These are phyloP conservation scores for Serranus cabrilla DNA, from an alignment of 2,797 vertebrate genomes.

Conservation along the genomic window DNA sequence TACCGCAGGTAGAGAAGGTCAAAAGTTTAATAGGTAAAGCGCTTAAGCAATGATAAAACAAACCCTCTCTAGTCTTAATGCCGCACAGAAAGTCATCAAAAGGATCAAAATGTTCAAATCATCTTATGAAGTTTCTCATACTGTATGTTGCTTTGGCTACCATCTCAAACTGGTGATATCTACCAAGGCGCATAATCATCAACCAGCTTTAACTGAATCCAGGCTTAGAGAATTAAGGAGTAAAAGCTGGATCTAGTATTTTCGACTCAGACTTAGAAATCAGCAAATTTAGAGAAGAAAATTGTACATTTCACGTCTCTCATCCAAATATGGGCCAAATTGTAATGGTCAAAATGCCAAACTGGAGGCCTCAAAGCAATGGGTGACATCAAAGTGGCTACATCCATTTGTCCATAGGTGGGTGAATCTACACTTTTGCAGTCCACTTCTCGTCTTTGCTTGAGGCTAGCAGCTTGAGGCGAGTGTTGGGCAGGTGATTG, in stretches of 20 bases:
- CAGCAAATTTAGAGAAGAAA: neutral
- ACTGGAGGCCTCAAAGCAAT: no score
- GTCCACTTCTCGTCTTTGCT: no score
- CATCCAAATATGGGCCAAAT: no score
- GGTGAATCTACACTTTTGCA: no score
- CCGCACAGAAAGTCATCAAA: conserved; percentile 44
- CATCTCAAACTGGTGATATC: neutral
- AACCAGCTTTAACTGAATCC: neutral
- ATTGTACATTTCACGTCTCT: no score
- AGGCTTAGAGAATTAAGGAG: conserved; percentile 21
- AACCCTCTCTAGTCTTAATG: conserved; percentile 55
- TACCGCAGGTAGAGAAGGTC: conserved; percentile 46
- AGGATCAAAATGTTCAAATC: conserved; percentile 44
- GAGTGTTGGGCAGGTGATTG: no score
- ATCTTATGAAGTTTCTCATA: conserved; percentile 33
- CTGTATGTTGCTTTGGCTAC: conserved; percentile 6
- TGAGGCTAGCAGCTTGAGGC: no score
- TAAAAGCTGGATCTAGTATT: conserved; percentile 4
- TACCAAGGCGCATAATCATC: neutral
- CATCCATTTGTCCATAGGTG: no score
- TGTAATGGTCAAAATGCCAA: no score
- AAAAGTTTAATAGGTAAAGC: conserved; percentile 67
- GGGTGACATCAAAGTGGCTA: no score
- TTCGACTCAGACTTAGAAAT: neutral
- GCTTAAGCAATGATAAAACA: conserved; percentile 76